Base-by-base conservation (phyloP, 2,888 invertebrate species). In the Teleiodes luculella region DNA sequence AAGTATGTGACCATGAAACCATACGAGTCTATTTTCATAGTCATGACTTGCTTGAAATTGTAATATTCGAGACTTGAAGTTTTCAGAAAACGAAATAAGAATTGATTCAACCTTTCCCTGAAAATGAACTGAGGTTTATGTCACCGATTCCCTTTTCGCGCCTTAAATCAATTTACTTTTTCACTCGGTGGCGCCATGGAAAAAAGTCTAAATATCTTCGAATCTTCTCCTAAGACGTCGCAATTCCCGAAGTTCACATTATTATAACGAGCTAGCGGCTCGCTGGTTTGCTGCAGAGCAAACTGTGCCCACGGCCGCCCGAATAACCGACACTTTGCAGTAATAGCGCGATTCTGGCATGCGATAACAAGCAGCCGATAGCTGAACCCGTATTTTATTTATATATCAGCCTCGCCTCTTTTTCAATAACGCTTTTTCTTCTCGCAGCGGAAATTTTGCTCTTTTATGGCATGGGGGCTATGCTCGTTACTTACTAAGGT, bases 331-430 rank as follows among this genome's bases (percentile, higher is more conserved):
- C 80, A 86, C 84, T 88, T 88, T 88, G 77, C 78, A 72, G 78
- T 86, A 88, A 86, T 85, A 81, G 78, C 82, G 66, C 79, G 83
- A 86, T 87, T 77, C 72, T 83, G 85, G 87, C 88, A 87, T 88
- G 85, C 88, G 88, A 89, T 88, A 89, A 88, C 89, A 88, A 89
- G 88, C 86, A 86, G 85, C 83, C 88, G 88, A 89, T 89, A 88
- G 86, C 86, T 88, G 86, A 87, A 87, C 87, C 83, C 87, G 88
- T 89, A 88, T 88, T 89, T 89, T 89, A 89, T 88, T 89, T 89
- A 88, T 88, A 87, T 84, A 86, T 86, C 52, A 50, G 48, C 54
- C 60, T 84, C 80, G 82, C 80, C 78, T 85, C 83, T 85, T 89
- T 89, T 89, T 88, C 87, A 87, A 89, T 88, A 88, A 87, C 79